Evolutionary conservation across 1,140 invertebrate species (phyloP), one percentile per base, ranked within the genome.

Genomic region (Nautilus pompilius): DNA sequence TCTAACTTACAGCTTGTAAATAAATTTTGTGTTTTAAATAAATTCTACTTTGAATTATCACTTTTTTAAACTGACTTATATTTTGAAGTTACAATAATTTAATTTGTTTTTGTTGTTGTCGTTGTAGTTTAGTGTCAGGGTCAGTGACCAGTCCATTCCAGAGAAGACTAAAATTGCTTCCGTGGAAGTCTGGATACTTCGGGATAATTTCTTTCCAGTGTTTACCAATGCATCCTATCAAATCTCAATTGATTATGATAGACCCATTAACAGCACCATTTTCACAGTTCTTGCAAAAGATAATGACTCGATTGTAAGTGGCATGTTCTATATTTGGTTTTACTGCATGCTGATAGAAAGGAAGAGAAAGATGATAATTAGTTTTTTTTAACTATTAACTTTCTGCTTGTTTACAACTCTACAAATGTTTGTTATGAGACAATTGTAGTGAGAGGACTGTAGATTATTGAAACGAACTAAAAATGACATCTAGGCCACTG

Each of bases 71-170:
- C n/a, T n/a, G n/a, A n/a, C n/a, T n/a, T n/a, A n/a, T n/a, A n/a
- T n/a, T n/a, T n/a, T n/a, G n/a, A n/a, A n/a, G n/a, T n/a, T n/a
- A n/a, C n/a, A n/a, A n/a, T n/a, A n/a, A n/a, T n/a, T n/a, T n/a
- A n/a, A n/a, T 54, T 58, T 30, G 5, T 55, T 36, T 48, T 17
- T 46, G 13, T 55, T 24, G 34, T 49, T 41, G 54, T 22, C 57
- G 3, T 67, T 69, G 26, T 62, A 80, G 76, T 78, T 80, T 41
- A 57, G 33, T 33, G 76, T 77, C 0, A 58, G 46, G 56, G 75
- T 71, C 0, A 59, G 68, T 58, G 80, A 81, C 60, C 72, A 79
- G 48, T 69, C 73, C 0, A 63, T 60, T n/a, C 76, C 73, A n/a
- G 73, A 72, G 34, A 80, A 72, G 61, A 70, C 66, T 20, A 74